A percentile compares a stretch with the other conserved stretches of the same genome.
These are phyloP conservation scores for Propsilocerus akamusi DNA, from an alignment of 1,140 invertebrate genomes.

Conservation along the genomic window DNA sequence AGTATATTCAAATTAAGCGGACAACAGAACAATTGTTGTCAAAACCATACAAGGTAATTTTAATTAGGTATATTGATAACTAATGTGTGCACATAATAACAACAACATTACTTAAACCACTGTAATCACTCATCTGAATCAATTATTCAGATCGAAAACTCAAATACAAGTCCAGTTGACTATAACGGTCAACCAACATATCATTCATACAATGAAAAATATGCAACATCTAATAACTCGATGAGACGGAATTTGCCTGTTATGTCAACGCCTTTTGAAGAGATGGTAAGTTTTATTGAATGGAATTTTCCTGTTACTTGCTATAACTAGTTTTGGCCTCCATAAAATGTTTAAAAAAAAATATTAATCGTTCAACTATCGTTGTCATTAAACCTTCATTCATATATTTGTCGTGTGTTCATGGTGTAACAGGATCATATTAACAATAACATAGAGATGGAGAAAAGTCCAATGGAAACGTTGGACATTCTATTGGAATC, in stretches of 20 bases:
- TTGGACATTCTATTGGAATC: neutral
- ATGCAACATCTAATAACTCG: neutral
- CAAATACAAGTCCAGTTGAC: neutral
- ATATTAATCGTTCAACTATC: too few species aligned
- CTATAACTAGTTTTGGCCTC: too few species aligned
- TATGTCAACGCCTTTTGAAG: neutral
- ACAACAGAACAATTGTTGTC: neutral
- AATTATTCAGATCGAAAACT: too few species aligned
- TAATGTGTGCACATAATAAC: neutral
- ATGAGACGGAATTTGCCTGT: neutral
- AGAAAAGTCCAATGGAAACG: neutral
- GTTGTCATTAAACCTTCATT: too few species aligned
- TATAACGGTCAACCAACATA: neutral
- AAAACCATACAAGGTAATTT: neutral
- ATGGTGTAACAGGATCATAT: neutral
- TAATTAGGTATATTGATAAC: neutral
- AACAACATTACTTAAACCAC: neutral
- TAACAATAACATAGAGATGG: neutral
- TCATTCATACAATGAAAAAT: neutral
- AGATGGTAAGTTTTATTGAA: constrained; percentile 3
- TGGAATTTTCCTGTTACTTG: too few species aligned
- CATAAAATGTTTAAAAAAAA: too few species aligned
- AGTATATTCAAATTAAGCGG: neutral
- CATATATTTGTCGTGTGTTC: neutral
- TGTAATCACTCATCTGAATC: too few species aligned